A percentile compares a stretch with the other conserved stretches of the same genome.
Evolutionary conservation across 1,140 invertebrate genomes (phyloP).

Genomic region (Microplitis demolitor): DNA sequence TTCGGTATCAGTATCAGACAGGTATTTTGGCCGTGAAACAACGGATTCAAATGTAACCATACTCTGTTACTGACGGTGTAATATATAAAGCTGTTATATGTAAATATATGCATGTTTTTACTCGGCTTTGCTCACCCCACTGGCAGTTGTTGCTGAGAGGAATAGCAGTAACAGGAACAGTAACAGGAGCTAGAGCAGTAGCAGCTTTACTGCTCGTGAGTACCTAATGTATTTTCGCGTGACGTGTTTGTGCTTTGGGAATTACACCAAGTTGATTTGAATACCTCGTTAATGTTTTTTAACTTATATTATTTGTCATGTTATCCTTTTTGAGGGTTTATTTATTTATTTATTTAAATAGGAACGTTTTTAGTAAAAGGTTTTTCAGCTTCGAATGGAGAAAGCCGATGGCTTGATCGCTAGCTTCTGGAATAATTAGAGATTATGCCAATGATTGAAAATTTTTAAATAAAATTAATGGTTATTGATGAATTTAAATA

Average conservation of each 20-base stretch:
- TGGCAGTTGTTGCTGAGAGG: conserved; percentile 29
- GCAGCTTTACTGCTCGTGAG: conserved; percentile 13
- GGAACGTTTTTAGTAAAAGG: too few relatives aligned
- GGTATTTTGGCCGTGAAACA: conserved; percentile 51
- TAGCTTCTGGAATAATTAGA: too few relatives aligned
- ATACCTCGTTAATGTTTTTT: conserved; percentile 39
- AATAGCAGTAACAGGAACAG: too few relatives aligned
- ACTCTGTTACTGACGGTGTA: conserved; percentile 57
- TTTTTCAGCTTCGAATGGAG: too few relatives aligned
- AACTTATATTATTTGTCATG: conserved; percentile 33
- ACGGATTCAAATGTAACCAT: conserved; percentile 62
- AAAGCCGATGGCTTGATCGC: too few relatives aligned
- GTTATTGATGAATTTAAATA: too few relatives aligned
- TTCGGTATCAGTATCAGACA: not conserved
- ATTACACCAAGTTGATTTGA: conserved; percentile 59
- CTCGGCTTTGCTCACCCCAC: conserved; percentile 41
- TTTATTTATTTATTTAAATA: not conserved
- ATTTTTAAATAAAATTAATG: too few relatives aligned
- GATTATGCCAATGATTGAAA: too few relatives aligned
- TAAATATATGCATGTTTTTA: conserved; percentile 63
- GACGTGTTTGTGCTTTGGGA: conserved; percentile 28
- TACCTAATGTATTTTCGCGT: conserved; percentile 20
- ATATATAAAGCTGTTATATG: conserved; percentile 63
- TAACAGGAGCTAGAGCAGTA: too few relatives aligned
- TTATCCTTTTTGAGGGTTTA: not conserved